These are phyloP conservation scores for Channa striata DNA, from an alignment of 2,797 vertebrate genomes.

Conservation along the genomic window DNA sequence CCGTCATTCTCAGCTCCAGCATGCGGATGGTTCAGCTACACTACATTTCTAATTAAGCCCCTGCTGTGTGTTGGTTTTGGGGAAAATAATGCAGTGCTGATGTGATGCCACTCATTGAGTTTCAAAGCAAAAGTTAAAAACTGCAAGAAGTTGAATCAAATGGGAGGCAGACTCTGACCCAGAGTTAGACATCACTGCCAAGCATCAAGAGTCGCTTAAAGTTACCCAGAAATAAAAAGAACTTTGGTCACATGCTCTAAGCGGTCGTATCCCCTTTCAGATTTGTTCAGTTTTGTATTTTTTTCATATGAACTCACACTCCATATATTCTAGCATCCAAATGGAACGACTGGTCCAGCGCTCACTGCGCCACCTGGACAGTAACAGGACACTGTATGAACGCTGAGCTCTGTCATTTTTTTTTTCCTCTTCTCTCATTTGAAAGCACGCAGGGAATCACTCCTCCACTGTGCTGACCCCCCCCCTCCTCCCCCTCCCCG, in stretches of 20 bases:
- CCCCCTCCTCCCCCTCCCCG: neutral
- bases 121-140: slow-evolving; percentile 42
- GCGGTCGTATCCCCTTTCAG: neutral
- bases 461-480: slow-evolving; percentile 29
- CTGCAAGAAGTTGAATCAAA: slow-evolving; percentile 18
- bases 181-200: neutral
- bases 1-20: slow-evolving; percentile 58
- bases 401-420: slow-evolving; percentile 15
- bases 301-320: slow-evolving; percentile 25
- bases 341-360: slow-evolving; percentile 8
- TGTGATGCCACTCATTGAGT: slow-evolving; percentile 61
- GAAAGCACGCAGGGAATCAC: slow-evolving; percentile 42
- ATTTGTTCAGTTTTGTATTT: slow-evolving; percentile 11
- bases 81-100: slow-evolving; percentile 48
- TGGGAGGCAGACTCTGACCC: slow-evolving; percentile 17
- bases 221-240: slow-evolving; percentile 1
- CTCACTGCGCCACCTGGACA: slow-evolving; percentile 6
- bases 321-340: slow-evolving; percentile 16
- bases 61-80: slow-evolving; percentile 78
- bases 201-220: too few relatives aligned
- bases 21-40: slow-evolving; percentile 71
- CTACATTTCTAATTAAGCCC: slow-evolving; percentile 80
- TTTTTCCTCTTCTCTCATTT: slow-evolving; percentile 2
- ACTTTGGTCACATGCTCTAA: neutral
- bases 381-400: slow-evolving; percentile 45